A percentile compares a stretch with the other conserved stretches of the same genome.
Evolutionary conservation across 2,113 vertebrate species (phyloP).

Genomic region (Shinisaurus crocodilurus): DNA sequence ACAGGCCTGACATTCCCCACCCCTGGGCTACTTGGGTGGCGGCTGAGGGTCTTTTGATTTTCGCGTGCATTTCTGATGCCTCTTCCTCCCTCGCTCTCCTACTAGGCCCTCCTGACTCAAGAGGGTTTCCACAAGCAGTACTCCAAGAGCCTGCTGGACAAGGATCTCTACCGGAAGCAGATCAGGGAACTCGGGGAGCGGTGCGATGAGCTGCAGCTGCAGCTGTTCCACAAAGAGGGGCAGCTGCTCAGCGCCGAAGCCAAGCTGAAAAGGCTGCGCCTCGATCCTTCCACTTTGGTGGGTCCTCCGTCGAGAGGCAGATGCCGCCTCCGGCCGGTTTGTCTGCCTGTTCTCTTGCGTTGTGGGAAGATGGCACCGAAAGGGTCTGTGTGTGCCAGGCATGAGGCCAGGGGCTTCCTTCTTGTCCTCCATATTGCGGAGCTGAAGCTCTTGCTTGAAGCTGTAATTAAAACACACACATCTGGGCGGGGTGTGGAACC

Average conservation of each 20-base stretch:
- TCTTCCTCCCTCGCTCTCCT: rapidly evolving
- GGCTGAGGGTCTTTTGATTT: too few relatives aligned
- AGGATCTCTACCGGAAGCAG: slow-evolving; percentile 87
- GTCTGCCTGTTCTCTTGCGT: rapidly evolving
- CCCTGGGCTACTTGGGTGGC: too few relatives aligned
- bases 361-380: neutral
- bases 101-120: slow-evolving; percentile 79
- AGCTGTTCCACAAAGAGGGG: slow-evolving; percentile 85
- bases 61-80: neutral
- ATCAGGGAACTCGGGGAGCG: slow-evolving; percentile 85
- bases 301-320: neutral
- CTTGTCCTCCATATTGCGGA: too few relatives aligned
- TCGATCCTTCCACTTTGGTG: slow-evolving; percentile 73
- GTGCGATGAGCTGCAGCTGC: slow-evolving; percentile 86
- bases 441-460: too few relatives aligned
- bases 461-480: too few relatives aligned
- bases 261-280: slow-evolving; percentile 75
- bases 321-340: neutral
- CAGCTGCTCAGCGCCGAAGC: slow-evolving; percentile 81
- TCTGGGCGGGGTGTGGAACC: too few relatives aligned
- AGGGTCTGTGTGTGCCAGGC: neutral
- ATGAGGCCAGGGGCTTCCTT: neutral
- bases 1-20: too few relatives aligned
- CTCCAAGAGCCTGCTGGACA: slow-evolving; percentile 83
- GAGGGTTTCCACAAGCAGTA: slow-evolving; percentile 84